Evolutionary conservation across 1,140 invertebrate species (phyloP).

Genomic region (Heliconius hermathena): DNA sequence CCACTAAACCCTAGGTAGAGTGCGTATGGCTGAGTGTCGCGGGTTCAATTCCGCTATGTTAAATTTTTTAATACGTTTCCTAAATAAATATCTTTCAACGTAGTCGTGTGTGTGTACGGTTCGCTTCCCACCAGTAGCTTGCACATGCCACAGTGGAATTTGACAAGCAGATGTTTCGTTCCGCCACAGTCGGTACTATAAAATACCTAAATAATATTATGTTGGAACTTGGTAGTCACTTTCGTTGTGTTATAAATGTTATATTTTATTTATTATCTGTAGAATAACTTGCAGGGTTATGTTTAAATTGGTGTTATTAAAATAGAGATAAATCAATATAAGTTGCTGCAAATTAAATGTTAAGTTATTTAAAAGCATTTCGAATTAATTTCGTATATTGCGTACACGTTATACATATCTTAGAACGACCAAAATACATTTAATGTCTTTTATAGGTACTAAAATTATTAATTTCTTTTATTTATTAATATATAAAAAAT

Average conservation of each 20-base stretch:
- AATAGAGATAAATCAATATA: not conserved
- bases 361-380: no score
- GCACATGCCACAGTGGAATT: conserved; percentile 78
- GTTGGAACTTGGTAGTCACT: conserved; percentile 37
- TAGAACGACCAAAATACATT: no score
- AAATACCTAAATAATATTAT: conserved; percentile 68
- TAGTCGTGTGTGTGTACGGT: conserved; percentile 59
- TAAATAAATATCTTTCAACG: conserved; percentile 10
- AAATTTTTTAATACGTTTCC: no score
- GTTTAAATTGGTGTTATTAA: not conserved
- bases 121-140: conserved; percentile 73
- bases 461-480: no score
- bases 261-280: conserved; percentile 12
- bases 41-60: no score
- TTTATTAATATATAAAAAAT: no score
- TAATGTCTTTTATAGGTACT: no score
- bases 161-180: conserved; percentile 77
- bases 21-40: no score
- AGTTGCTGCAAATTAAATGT: not conserved
- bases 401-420: no score
- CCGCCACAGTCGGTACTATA: conserved; percentile 64
- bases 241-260: conserved; percentile 34
- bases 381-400: not conserved
- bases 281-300: not conserved
- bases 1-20: no score